Evolutionary conservation across 1,140 invertebrate genomes (phyloP), one percentile per base, ranked within the genome.

Genomic region (Ylistrum balloti): DNA sequence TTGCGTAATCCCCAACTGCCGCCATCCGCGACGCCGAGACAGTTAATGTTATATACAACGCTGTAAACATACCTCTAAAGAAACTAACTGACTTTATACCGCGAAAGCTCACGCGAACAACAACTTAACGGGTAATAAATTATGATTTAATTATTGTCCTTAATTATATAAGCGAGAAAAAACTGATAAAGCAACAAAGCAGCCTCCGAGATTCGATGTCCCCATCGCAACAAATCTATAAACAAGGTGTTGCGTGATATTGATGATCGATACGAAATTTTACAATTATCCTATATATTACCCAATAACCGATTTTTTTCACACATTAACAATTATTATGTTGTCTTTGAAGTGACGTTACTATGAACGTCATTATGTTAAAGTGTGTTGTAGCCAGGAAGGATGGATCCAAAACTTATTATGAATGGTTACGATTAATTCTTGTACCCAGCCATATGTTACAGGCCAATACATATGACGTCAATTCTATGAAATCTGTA

Each of bases 1-100:
- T 74, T 74, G n/a, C 56, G 56, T 74, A 74, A 74, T 74, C 56
- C n/a, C 13, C 22, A 74, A n/a, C 56, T 74, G 22, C 56, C 56
- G 56, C n/a, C 56, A 74, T 28, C 56, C 56, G 22, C 56, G 56
- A 28, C 56, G 56, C 13, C 56, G 56, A 28, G 56, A 28, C 56
- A 28, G 56, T 17, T 74, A 74, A 28, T 28, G 56, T 74, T 22
- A 74, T 74, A n/a, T 74, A 74, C 13, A 28, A 74, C 5, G 56
- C n/a, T 74, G n/a, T 74, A 74, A 74, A 74, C n/a, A 74, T 11
- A 74, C n/a, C 56, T 0, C 9, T 0, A 28, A 28, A 28, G 56
- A 28, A 74, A 28, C 56, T 74, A n/a, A 74, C 56, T n/a, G 22
- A 74, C 28, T 74, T 28, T n/a, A 74, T 74, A 74, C 56, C 56